A percentile compares a stretch with the other conserved stretches of the same genome.
phyloP scores from a whole-genome alignment of 2,888 invertebrate species.

The Gymnoscelis rufifasciata region DNA sequence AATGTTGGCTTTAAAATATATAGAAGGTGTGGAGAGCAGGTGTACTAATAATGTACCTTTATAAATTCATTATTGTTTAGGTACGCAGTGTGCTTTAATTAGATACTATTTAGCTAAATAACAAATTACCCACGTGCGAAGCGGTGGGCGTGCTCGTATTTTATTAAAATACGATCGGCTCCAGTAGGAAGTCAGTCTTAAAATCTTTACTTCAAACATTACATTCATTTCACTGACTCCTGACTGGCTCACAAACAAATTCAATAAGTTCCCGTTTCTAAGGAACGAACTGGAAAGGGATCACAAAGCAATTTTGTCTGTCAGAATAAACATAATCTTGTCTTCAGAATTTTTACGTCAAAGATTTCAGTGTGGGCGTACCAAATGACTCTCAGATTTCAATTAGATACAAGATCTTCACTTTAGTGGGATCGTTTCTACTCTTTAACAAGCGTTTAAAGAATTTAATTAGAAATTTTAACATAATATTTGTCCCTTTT shows the following conservation, averaged over 20 bases:
- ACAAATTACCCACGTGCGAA: no score
- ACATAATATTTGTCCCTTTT: not conserved
- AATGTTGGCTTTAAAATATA: no score
- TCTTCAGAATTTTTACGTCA: slow-evolving; percentile 17
- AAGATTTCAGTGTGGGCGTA: slow-evolving; percentile 24
- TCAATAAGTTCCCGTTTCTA: slow-evolving; percentile 5
- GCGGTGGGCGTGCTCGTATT: no score
- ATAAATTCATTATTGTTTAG: no score
- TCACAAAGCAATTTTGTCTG: slow-evolving; percentile 5
- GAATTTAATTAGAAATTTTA: no score
- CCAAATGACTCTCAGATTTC: slow-evolving; percentile 38
- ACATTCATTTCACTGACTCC: not conserved
- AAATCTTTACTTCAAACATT: not conserved
- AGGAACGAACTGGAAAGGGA: slow-evolving; percentile 2
- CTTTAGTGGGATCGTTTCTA: slow-evolving; percentile 19
- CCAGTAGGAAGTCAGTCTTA: no score
- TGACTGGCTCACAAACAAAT: not conserved
- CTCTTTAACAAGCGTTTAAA: no score
- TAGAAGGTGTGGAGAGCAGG: no score
- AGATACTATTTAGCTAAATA: no score
- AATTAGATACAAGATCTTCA: slow-evolving; percentile 40
- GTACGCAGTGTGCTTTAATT: no score
- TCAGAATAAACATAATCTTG: slow-evolving; percentile 11
- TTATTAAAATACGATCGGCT: no score
- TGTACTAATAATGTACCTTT: no score